Base-by-base conservation (phyloP, 2,797 vertebrate genomes). In the Neomorphus geoffroyi region DNA sequence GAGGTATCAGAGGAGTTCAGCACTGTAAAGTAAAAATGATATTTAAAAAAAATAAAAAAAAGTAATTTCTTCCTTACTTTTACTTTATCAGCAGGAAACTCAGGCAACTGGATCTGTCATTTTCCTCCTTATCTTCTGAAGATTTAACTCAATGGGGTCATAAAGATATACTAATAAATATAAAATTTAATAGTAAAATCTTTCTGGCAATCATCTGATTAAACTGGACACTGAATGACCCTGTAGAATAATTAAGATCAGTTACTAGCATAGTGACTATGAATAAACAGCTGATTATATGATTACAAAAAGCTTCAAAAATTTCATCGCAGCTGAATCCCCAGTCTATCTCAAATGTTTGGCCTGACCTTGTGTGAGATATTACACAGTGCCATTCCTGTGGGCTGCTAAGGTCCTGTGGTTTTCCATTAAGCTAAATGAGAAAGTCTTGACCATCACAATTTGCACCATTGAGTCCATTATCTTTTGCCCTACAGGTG, bases 341-440 rank as follows among this genome's bases (percentile, higher is more conserved):
- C 30, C 14, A 35, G 35, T 41, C 75, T 45, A 16, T 69, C 51
- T 39, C 28, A 92, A 96, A 88, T 46, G 4, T 61, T 95, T 88
- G 33, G 23, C 56, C 70, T 93, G 94, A 95, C 88, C 91, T 96
- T 95, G 73, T 84, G 46, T 66, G 53, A 67, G 60, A 51, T 75
- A 66, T 64, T 73, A 81, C 26, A 33, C 32, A 84, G 24, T 81
- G 64, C 27, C 53, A 72, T 78, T 92, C 50, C 90, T 72, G 69
- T 74, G 57, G 74, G 57, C 74, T 82, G 83, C 60, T 82, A 74
- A 92, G 54, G n/a, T 94, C 93, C 90, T 79, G 90, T 1, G 5
- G 92, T 93, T 96, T 94, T 85, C 83, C 89, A 88, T 92, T 95
- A 94, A 91, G 50, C 54, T 90, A 94, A 94, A 94, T 92, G 83